Conservation (phyloP, 2,888 invertebrate genomes). For the Pandemis cinnamomeana region DNA sequence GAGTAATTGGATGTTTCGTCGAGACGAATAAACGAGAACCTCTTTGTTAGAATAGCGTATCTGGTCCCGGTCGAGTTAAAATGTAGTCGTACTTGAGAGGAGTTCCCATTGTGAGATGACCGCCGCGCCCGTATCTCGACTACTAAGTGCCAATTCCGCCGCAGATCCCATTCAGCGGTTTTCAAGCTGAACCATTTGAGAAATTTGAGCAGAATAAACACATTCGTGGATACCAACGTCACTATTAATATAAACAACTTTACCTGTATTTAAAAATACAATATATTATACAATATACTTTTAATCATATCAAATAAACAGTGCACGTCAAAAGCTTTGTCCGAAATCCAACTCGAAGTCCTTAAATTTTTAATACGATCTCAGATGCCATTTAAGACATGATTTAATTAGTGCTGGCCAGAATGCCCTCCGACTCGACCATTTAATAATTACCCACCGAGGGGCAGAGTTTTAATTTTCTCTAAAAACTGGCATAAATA, state of each 20-base stretch:
- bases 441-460: slow-evolving; percentile 62
- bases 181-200: neutral
- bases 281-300: neutral
- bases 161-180: slow-evolving; percentile 10
- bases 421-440: slow-evolving; percentile 56
- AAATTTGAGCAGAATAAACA: neutral
- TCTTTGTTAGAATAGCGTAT: neutral
- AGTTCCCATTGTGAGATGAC: slow-evolving; percentile 18
- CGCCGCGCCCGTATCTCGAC: slow-evolving; percentile 12
- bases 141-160: slow-evolving; percentile 24
- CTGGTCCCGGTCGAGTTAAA: slow-evolving; percentile 8
- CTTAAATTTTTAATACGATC: slow-evolving; percentile 41
- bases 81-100: slow-evolving; percentile 15
- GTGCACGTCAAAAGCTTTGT: neutral
- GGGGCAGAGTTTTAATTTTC: slow-evolving; percentile 52
- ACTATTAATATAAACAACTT: too few relatives aligned
- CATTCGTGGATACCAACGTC: neutral
- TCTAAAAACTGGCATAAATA: slow-evolving; percentile 29
- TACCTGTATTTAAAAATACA: too few relatives aligned
- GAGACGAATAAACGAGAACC: slow-evolving; percentile 12
- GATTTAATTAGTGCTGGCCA: slow-evolving; percentile 69
- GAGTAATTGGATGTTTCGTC: slow-evolving; percentile 31
- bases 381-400: slow-evolving; percentile 59
- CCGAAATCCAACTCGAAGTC: neutral
- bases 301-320: neutral